Base-by-base conservation (phyloP, 2,888 invertebrate species). In the Cerastis rubricosa region DNA sequence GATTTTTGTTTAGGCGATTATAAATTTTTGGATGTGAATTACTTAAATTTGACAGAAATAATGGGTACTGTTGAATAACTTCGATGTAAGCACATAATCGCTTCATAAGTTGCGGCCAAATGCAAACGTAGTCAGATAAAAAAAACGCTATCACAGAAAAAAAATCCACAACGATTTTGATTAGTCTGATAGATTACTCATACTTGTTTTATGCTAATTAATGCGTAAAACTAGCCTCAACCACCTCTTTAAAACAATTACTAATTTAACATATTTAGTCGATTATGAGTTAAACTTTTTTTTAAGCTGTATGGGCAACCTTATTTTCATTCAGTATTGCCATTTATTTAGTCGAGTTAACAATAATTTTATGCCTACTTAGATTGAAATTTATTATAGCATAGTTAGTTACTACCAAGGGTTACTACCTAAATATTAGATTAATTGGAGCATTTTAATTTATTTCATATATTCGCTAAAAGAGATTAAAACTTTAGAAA, bases 1-100 rank as follows among this genome's bases (percentile, higher is more conserved):
- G 5, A 6, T n/a, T 43, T 22, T 19, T 2, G 8, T 66, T 43
- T 68, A 78, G 81, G 8, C 40, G 81, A 80, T 64, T 71, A 25
- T 63, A 22, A 11, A 43, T 35, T 35, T 35, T 35, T 35, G 19
- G 2, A 43, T 66, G 45, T 47, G 66, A 7, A 19, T 19, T 8
- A 29, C 5, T 19, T 29, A 17, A 59, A 29, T 29, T 29, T 29
- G 29, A 8, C 29, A 29, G 17, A n/a, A 29, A 29, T 29, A 17
- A 59, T 59, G 59, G 29, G 9, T 9, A 35, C 22, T 35, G 35
- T 35, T 35, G 35, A 35, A 35, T 35, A 35, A 35, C 35, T 35
- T 35, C 3, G 35, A 2, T 35, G 3, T 35, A 35, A 35, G 35
- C 35, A 35, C 35, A 35, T 35, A 35, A 35, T 35, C 35, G 3